Evolutionary conservation across 2,113 vertebrate genomes (phyloP).

Genomic region (Gymnobelideus leadbeateri): DNA sequence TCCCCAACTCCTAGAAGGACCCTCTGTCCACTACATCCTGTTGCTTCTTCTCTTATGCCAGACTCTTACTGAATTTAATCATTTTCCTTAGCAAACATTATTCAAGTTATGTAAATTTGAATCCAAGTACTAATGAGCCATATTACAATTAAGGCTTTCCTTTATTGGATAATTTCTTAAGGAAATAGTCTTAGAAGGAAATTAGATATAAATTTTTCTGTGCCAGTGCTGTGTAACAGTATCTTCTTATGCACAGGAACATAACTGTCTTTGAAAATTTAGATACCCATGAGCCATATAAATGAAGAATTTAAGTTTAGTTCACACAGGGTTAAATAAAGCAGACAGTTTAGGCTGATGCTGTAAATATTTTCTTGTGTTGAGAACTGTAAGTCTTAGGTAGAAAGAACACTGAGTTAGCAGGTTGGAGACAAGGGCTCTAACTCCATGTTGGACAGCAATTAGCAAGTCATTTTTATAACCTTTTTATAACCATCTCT

Average conservation of each 20-base stretch:
- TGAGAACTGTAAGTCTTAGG: background rate
- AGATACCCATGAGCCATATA: background rate
- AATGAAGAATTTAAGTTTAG: background rate
- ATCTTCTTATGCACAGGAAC: conserved; percentile 12
- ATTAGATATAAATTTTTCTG: background rate
- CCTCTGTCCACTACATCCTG: too few species aligned
- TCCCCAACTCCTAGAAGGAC: background rate
- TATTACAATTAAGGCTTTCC: background rate
- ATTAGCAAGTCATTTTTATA: background rate
- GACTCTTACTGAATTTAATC: conserved; percentile 18
- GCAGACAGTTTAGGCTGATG: background rate
- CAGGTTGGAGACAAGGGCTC: background rate
- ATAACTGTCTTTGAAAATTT: background rate
- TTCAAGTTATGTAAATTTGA: background rate
- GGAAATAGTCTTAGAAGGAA: conserved; percentile 13
- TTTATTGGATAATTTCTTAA: conserved; percentile 18
- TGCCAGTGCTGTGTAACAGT: conserved; percentile 10
- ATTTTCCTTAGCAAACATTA: conserved; percentile 1
- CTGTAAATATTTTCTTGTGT: background rate
- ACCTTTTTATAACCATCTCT: background rate
- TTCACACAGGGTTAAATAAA: background rate
- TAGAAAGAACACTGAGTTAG: background rate
- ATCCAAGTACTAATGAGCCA: background rate
- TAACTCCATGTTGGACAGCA: background rate
- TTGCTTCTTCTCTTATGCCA: background rate